A percentile compares a stretch with the other conserved stretches of the same genome.
Conservation (phyloP, 2,113 vertebrate genomes). For the Toxotes chatareus region DNA sequence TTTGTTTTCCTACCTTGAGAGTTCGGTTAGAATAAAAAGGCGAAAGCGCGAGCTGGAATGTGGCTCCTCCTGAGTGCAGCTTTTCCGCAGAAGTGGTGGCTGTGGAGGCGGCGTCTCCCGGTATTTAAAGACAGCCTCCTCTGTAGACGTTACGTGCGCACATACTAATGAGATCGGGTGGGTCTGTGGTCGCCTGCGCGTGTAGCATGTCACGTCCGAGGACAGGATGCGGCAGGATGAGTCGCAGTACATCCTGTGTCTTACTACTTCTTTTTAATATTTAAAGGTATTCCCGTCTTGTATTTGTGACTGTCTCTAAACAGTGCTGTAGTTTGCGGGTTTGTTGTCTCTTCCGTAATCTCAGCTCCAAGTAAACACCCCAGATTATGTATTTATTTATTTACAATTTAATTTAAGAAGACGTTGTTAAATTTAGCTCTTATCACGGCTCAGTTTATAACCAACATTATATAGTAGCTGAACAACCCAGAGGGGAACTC, state of each 20-base stretch:
- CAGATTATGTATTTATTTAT: background rate
- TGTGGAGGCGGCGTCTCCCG: background rate
- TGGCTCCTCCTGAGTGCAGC: conserved; percentile 16
- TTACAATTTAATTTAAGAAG: background rate
- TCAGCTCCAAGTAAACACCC: too few species aligned
- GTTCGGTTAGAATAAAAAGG: background rate
- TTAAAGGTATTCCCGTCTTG: too few species aligned
- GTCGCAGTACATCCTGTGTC: background rate
- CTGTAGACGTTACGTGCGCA: background rate
- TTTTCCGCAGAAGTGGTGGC: conserved; percentile 66
- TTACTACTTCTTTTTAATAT: too few species aligned
- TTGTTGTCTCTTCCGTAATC: background rate
- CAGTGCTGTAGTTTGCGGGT: too few species aligned
- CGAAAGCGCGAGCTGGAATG: conserved; percentile 56
- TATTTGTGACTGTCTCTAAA: too few species aligned
- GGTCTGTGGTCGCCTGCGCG: background rate
- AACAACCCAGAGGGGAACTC: background rate
- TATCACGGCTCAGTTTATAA: background rate
- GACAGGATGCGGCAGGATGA: conserved; percentile 36
- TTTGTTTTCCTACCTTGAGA: conserved; percentile 55
- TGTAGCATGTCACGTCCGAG: conserved; percentile 77
- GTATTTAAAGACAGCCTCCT: conserved; percentile 68
- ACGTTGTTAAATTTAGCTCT: background rate
- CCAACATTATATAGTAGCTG: background rate
- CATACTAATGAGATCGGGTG: conserved; percentile 35